A percentile compares a stretch with the other conserved stretches of the same genome.
These are phyloP conservation scores for Tenrec ecaudatus DNA, from an alignment of 2,113 vertebrate species.

Conservation along the genomic window DNA sequence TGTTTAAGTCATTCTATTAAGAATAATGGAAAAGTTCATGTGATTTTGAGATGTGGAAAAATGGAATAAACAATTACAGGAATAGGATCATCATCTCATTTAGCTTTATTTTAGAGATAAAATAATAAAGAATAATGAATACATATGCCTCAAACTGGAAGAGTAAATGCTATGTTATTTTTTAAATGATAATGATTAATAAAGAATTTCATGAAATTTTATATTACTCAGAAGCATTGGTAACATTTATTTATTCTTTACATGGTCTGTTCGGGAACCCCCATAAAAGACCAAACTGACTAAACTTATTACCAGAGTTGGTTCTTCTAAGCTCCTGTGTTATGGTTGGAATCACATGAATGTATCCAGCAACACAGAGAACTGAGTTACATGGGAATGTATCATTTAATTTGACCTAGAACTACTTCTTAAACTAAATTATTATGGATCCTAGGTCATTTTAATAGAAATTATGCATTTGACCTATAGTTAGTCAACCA, in stretches of 20 bases:
- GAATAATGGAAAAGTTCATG: conserved; percentile 73
- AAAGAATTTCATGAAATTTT: conserved; percentile 3
- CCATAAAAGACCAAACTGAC: conserved; percentile 44
- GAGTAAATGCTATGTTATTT: not conserved
- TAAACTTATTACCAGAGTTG: conserved; percentile 13
- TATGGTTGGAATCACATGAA: conserved; percentile 49
- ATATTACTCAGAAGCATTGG: conserved; percentile 22
- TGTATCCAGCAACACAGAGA: conserved; percentile 39
- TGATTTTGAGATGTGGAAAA: conserved; percentile 48
- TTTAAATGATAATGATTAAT: not conserved
- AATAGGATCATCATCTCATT: conserved; percentile 37
- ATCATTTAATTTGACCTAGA: conserved; percentile 63
- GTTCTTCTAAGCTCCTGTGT: conserved; percentile 22
- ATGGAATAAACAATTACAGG: conserved; percentile 53
- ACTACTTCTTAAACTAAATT: conserved; percentile 58
- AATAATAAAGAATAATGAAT: conserved; percentile 59
- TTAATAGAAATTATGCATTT: conserved; percentile 63
- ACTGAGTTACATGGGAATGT: conserved; percentile 26
- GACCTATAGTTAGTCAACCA: conserved; percentile 58
- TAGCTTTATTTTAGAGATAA: conserved; percentile 53
- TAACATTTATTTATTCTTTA: conserved; percentile 1
- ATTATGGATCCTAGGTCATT: conserved; percentile 54
- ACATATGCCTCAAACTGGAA: not conserved
- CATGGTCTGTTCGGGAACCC: not conserved
- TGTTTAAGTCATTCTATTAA: conserved; percentile 68